Percentiles rank a stretch among this genome's conserved stretches.
These are phyloP conservation scores for Tokudaia muenninki DNA, from an alignment of 2,797 vertebrate species.

Conservation along the genomic window DNA sequence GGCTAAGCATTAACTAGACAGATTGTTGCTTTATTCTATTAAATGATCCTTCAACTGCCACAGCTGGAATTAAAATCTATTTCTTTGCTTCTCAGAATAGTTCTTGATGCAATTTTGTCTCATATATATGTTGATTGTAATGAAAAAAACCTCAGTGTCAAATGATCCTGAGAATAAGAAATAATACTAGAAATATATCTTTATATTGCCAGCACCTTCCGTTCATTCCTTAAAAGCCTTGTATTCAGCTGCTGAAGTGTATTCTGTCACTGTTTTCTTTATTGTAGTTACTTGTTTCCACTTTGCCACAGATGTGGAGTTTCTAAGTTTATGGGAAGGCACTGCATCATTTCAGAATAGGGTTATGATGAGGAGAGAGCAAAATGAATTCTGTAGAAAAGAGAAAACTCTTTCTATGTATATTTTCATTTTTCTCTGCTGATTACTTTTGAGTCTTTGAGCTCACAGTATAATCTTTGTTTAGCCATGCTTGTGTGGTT, in stretches of 20 bases:
- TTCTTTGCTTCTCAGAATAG: conserved; percentile 48
- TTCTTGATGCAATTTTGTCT: conserved; percentile 60
- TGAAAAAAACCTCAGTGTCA: conserved; percentile 66
- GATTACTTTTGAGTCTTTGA: conserved; percentile 76
- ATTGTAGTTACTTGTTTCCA: conserved; percentile 68
- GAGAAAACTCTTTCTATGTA: conserved; percentile 61
- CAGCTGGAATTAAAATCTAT: conserved; percentile 22
- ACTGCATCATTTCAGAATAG: conserved; percentile 74
- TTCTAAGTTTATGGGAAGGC: conserved; percentile 65
- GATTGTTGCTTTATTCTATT: conserved; percentile 26
- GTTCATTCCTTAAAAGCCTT: conserved; percentile 56
- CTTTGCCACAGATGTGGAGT: conserved; percentile 81
- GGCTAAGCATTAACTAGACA: conserved; percentile 6
- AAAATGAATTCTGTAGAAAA: conserved; percentile 64
- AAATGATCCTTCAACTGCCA: conserved; percentile 25
- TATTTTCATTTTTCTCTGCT: conserved; percentile 70
- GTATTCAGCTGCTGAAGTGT: conserved; percentile 68
- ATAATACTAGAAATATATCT: not conserved
- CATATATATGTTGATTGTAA: conserved; percentile 60
- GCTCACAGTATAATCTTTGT: conserved; percentile 68
- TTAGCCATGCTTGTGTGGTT: conserved; percentile 40
- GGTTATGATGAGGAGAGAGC: conserved; percentile 55
- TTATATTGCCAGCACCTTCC: conserved; percentile 34
- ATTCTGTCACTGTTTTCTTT: conserved; percentile 75
- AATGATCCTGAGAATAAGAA: conserved; percentile 56